phyloP scores from a whole-genome alignment of 2,888 invertebrate species.

The Alloscopus bannaensis region DNA sequence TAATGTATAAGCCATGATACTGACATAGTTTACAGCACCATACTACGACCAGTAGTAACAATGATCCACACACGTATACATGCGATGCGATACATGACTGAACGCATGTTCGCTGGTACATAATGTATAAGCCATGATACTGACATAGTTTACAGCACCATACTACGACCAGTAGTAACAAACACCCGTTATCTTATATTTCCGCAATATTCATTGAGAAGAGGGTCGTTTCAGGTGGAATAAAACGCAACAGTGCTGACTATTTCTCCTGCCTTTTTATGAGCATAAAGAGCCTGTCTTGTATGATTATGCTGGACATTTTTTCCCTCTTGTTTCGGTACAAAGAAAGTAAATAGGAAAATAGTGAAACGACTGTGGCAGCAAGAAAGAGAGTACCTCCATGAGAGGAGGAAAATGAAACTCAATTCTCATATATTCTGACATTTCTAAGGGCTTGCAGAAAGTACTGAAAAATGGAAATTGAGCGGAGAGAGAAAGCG shows the following conservation, averaged over 20 bases:
- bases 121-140: neutral
- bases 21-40: conserved; percentile 10
- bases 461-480: conserved; percentile 27
- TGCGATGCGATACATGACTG: neutral
- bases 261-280: conserved; percentile 37
- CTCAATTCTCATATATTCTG: conserved; percentile 32
- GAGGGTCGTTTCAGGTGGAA: conserved; percentile 33
- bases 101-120: neutral
- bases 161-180: neutral
- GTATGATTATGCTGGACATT: conserved; percentile 13
- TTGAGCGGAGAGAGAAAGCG: neutral
- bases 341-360: conserved; percentile 2
- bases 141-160: conserved; percentile 10
- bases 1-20: neutral
- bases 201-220: conserved; percentile 29
- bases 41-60: neutral
- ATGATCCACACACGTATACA: conserved; percentile 7
- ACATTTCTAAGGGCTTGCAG: conserved; percentile 26
- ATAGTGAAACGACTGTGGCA: neutral
- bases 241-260: conserved; percentile 44
- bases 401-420: conserved; percentile 3
- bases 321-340: neutral
- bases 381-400: neutral
- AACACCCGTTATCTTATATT: conserved; percentile 26
- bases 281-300: conserved; percentile 26